Conservation (phyloP, 2,797 vertebrate genomes). For the Pipistrellus pipistrellus region DNA sequence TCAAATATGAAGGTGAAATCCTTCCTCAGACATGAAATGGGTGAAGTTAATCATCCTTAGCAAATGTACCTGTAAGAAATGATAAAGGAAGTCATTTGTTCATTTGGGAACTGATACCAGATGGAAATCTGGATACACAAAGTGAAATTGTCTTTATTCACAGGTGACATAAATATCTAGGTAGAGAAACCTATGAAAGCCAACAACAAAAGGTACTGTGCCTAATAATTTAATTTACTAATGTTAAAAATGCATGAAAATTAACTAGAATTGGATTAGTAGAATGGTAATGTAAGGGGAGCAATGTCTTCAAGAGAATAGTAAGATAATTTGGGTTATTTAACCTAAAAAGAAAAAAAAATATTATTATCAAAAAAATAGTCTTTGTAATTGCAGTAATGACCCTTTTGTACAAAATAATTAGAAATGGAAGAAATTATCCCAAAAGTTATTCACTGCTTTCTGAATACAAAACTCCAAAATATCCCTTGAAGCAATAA, state of each 20-base stretch:
- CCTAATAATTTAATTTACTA: too few species aligned
- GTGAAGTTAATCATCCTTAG: not conserved
- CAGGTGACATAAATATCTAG: too few species aligned
- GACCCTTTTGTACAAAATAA: not conserved
- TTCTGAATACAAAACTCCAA: not conserved
- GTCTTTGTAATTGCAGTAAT: not conserved
- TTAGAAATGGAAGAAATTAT: not conserved
- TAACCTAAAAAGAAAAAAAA: not conserved
- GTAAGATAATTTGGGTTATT: not conserved
- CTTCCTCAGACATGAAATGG: not conserved
- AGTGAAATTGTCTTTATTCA: too few species aligned
- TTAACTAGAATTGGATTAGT: not conserved
- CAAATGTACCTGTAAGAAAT: not conserved
- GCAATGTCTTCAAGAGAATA: not conserved
- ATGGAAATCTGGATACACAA: not conserved
- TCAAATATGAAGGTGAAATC: not conserved
- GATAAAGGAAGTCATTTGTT: not conserved
- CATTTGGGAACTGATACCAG: not conserved
- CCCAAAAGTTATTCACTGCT: not conserved
- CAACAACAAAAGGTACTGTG: too few species aligned
- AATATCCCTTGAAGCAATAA: not conserved
- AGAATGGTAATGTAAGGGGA: not conserved
- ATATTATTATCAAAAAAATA: not conserved
- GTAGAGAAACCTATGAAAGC: too few species aligned
- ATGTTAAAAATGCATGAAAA: not conserved